These are phyloP conservation scores for Crotalus horridus DNA, from an alignment of 2,113 vertebrate genomes.

Conservation along the genomic window DNA sequence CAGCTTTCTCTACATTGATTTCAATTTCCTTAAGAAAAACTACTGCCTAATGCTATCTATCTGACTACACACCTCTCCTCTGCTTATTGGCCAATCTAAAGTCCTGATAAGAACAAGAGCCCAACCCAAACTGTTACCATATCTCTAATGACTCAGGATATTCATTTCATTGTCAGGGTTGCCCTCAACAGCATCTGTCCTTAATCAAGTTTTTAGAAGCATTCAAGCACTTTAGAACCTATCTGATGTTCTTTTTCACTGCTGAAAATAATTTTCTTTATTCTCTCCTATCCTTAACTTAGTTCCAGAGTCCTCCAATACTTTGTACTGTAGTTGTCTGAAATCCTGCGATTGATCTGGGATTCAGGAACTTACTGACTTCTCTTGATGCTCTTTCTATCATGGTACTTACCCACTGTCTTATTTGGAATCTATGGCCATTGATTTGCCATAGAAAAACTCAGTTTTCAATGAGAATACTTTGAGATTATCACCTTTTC, in stretches of 20 bases:
- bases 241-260: not conserved
- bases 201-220: not conserved
- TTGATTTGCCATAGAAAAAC: not conserved
- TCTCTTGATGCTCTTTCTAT: not conserved
- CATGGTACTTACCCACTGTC: not conserved
- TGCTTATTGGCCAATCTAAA: not conserved
- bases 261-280: not conserved
- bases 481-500: not conserved
- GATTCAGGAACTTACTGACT: not conserved
- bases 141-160: not conserved
- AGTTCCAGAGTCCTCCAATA: not conserved
- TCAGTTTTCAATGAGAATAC: not conserved
- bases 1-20: not conserved
- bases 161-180: not conserved
- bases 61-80: not conserved
- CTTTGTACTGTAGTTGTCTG: not conserved
- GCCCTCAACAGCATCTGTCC: not conserved
- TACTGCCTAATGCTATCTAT: not conserved
- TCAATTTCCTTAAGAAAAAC: not conserved
- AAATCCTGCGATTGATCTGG: not conserved
- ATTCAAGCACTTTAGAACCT: not conserved
- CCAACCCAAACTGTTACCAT: not conserved
- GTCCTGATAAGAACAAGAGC: not conserved
- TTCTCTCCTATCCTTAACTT: not conserved
- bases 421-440: not conserved